These are phyloP conservation scores for Sympetrum striolatum DNA, from an alignment of 2,888 invertebrate genomes.

Conservation along the genomic window DNA sequence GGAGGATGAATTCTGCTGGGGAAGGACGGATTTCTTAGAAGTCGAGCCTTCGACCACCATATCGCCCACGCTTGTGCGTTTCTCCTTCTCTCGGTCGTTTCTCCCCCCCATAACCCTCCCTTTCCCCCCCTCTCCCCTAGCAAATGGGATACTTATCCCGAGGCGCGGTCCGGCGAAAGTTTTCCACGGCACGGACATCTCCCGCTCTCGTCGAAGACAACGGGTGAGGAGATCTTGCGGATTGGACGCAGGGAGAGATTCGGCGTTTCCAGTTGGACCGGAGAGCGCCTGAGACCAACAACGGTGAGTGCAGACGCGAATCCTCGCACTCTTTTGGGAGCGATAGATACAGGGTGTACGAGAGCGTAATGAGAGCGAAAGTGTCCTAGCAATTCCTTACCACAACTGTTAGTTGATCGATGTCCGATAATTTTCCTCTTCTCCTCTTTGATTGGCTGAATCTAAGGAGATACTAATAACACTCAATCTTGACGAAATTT, in stretches of 20 bases:
- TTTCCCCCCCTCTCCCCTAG: neutral
- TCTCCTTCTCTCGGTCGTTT: neutral
- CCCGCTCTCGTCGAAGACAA: neutral
- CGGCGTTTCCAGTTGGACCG: neutral
- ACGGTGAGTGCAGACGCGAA: too few species aligned
- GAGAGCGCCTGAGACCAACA: too few species aligned
- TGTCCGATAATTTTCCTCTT: too few species aligned
- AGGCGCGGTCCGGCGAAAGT: slow-evolving; percentile 24
- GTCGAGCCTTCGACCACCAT: neutral
- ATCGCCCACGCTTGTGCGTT: too few species aligned
- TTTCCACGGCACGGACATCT: neutral
- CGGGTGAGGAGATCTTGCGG: neutral
- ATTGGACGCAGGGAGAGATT: neutral
- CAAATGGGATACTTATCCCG: slow-evolving; percentile 2
- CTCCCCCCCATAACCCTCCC: neutral
- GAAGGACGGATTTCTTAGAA: neutral
- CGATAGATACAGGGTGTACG: too few species aligned
- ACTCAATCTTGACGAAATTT: too few species aligned
- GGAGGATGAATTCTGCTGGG: neutral
- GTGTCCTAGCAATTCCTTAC: too few species aligned
- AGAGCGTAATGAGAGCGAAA: too few species aligned
- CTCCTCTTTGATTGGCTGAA: too few species aligned
- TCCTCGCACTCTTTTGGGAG: too few species aligned
- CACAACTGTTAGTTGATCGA: too few species aligned
- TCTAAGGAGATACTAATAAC: too few species aligned